phyloP scores from a whole-genome alignment of 1,140 invertebrate genomes.

The Bombyx mandarina region DNA sequence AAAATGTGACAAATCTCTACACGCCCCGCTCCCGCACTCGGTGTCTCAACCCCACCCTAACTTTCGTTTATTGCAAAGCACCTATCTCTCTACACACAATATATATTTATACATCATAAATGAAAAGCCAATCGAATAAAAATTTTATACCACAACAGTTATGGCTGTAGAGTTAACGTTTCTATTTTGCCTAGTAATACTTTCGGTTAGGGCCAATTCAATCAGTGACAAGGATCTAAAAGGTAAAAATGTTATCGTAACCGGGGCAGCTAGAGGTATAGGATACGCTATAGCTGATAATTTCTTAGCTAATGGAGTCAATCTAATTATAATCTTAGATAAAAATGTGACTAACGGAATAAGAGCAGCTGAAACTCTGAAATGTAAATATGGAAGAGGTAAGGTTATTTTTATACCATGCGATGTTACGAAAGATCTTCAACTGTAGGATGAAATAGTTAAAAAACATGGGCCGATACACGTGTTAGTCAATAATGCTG shows the following conservation, averaged over 20 bases:
- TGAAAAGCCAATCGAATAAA: background rate
- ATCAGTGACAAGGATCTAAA: slow-evolving; percentile 16
- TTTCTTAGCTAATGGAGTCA: slow-evolving; percentile 34
- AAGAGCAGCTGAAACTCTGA: background rate
- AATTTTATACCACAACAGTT: no score
- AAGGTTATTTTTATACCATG: slow-evolving; percentile 7
- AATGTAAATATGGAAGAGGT: slow-evolving; percentile 1
- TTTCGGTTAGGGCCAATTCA: background rate
- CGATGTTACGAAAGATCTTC: slow-evolving; percentile 7
- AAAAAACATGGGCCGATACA: slow-evolving; percentile 50
- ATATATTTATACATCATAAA: no score
- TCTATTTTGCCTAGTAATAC: no score
- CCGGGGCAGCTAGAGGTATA: slow-evolving; percentile 38
- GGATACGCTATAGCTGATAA: slow-evolving; percentile 36
- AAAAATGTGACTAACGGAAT: slow-evolving; percentile 8
- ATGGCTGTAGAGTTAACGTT: no score
- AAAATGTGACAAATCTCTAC: no score
- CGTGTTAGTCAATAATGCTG: slow-evolving; percentile 75
- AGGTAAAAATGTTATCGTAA: slow-evolving; percentile 37
- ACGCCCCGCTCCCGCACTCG: no score
- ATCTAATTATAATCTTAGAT: slow-evolving; percentile 52
- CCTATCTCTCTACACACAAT: no score
- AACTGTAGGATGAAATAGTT: background rate
- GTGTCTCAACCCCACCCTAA: no score
- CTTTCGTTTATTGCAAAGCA: no score